These are phyloP conservation scores for Scaptomyza cyrtandrae DNA, from an alignment of 2,888 invertebrate genomes.

Conservation along the genomic window DNA sequence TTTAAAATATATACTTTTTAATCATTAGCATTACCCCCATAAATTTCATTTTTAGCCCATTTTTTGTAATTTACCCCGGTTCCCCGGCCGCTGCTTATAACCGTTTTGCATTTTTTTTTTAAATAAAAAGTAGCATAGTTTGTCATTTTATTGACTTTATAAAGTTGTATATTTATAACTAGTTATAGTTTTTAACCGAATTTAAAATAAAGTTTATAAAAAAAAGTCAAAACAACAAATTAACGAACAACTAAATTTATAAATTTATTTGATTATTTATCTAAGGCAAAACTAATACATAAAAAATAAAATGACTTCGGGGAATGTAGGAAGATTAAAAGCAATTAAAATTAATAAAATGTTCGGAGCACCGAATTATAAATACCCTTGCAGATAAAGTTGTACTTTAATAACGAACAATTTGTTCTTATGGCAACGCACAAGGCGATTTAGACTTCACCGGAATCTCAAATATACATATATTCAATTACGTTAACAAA, in stretches of 20 bases:
- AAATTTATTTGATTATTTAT: conserved; percentile 21
- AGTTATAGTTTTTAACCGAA: conserved; percentile 17
- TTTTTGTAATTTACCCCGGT: too few relatives aligned
- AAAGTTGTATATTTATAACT: conserved; percentile 1
- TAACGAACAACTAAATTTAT: conserved; percentile 28
- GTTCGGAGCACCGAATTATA: conserved; percentile 34
- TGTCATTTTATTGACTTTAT: conserved; percentile 25
- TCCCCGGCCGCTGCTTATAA: too few relatives aligned
- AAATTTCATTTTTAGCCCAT: too few relatives aligned
- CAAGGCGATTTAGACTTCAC: background rate
- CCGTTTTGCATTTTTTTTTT: conserved; percentile 13
- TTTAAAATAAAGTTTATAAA: conserved; percentile 12
- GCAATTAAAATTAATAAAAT: background rate
- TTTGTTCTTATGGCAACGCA: conserved; percentile 40
- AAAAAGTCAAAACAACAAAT: conserved; percentile 36
- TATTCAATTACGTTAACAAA: conserved; percentile 5
- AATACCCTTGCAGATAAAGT: conserved; percentile 35
- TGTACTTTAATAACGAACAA: conserved; percentile 8
- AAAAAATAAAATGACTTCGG: conserved; percentile 14
- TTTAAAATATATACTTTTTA: too few relatives aligned
- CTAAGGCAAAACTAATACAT: conserved; percentile 16
- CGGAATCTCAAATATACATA: conserved; percentile 12
- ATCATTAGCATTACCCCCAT: too few relatives aligned
- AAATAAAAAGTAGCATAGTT: conserved; percentile 4
- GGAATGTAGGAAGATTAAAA: conserved; percentile 12